Evolutionary conservation across 2,888 invertebrate genomes (phyloP).

Genomic region (Trichopria drosophilae): DNA sequence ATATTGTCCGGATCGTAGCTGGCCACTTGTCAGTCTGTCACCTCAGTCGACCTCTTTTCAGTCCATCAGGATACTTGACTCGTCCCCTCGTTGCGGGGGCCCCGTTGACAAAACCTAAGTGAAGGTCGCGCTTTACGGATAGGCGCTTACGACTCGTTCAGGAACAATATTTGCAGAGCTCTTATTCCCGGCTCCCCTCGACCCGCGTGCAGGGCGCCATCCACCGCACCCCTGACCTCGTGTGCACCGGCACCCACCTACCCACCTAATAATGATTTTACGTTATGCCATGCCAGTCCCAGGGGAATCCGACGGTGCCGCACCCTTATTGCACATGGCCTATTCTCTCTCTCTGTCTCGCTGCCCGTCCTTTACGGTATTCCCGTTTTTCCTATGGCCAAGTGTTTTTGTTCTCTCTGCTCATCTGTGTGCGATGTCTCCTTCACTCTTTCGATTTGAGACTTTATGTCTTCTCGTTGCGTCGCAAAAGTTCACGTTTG

Average conservation of each 20-base stretch:
- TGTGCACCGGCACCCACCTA: constrained; percentile 46
- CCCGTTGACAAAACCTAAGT: too few species aligned
- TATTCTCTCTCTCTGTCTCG: constrained; percentile 31
- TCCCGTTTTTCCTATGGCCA: background rate
- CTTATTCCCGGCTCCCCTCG: constrained; percentile 45
- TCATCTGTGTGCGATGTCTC: constrained; percentile 11
- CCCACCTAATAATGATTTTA: constrained; percentile 59
- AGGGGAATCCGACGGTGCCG: constrained; percentile 56
- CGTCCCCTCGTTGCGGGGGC: constrained; percentile 30
- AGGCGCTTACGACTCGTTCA: constrained; percentile 44
- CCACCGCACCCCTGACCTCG: constrained; percentile 38
- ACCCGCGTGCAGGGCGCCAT: constrained; percentile 27
- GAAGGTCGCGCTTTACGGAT: constrained; percentile 38
- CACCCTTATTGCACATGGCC: constrained; percentile 59
- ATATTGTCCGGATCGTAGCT: background rate
- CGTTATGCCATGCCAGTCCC: constrained; percentile 58
- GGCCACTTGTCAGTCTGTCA: constrained; percentile 35
- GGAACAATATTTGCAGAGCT: constrained; percentile 58
- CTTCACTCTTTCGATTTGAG: constrained; percentile 10
- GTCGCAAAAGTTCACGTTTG: constrained; percentile 16
- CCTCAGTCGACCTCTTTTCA: constrained; percentile 26
- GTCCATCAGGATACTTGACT: constrained; percentile 47
- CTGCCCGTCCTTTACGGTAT: background rate
- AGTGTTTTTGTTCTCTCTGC: constrained; percentile 3
- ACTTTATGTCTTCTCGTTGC: background rate